phyloP scores from a whole-genome alignment of 2,113 vertebrate genomes.

The Physeter macrocephalus region DNA sequence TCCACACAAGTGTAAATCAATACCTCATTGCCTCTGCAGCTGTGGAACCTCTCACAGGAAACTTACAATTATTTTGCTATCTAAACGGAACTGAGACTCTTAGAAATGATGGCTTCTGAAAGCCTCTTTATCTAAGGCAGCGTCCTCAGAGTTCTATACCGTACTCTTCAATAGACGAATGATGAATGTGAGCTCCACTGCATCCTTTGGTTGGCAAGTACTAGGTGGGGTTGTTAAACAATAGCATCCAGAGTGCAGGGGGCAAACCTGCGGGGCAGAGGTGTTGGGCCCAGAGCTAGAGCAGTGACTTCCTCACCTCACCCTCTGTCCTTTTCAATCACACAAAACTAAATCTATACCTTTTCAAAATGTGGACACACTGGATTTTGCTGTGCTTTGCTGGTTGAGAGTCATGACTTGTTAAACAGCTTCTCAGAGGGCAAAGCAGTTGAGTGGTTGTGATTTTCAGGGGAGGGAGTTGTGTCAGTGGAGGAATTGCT shows the following conservation, averaged over 20 bases:
- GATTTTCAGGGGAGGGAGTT: neutral
- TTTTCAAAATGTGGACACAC: neutral
- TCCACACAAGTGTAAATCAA: slow-evolving; percentile 43
- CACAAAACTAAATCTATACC: neutral
- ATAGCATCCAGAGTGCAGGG: neutral
- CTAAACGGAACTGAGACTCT: neutral
- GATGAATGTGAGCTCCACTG: neutral
- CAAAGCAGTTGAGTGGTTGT: neutral
- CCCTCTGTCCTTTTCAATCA: neutral
- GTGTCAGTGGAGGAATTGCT: neutral
- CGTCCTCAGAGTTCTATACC: neutral
- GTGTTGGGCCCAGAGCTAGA: neutral
- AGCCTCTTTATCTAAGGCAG: neutral
- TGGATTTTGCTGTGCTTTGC: neutral
- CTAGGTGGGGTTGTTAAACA: neutral
- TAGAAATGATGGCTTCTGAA: neutral
- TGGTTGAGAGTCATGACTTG: neutral
- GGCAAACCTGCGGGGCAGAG: neutral
- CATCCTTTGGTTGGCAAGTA: neutral
- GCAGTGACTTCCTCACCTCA: neutral
- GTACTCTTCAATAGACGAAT: neutral
- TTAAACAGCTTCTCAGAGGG: neutral
- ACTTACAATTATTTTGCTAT: slow-evolving; percentile 8
- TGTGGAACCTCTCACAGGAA: slow-evolving; percentile 11
- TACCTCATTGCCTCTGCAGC: neutral